Base-by-base conservation (phyloP, 2,888 invertebrate genomes). In the Ctenicera cuprea region DNA sequence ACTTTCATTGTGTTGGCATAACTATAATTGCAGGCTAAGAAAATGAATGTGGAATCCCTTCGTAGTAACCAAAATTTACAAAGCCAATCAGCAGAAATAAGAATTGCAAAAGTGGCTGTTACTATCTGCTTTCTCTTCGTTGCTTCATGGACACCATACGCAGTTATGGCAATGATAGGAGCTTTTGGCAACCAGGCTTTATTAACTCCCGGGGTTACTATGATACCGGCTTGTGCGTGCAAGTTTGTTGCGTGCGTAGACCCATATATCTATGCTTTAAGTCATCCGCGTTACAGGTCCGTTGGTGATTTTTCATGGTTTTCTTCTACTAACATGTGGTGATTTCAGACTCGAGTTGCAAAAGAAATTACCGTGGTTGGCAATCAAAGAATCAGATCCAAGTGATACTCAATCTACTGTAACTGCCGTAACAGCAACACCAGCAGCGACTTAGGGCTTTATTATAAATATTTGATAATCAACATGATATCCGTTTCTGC, bases 181-280 rank as follows among this genome's bases (percentile, higher is more conserved):
- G 94, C 94, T 1, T 95, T 94, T 82, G 96, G 96, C 18, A 92
- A 95, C 85, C 91, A 91, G 83, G 88, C 89, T 63, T 85, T 94
- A 1, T 87, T 94, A 4, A 94, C 94, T 0, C 94, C 94, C 0
- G 92, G 91, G 80, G 92, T 93, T 0, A 94, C 95, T 0, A 96
- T 96, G 95, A 92, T 96, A 79, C 96, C 96, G 3, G 95, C 96
- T 0, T 91, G 94, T 76, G 91, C 95, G 37, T 96, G 96, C 83
- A 97, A 97, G 88, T 88, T 93, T 65, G 96, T 97, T 0, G 96
- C 97, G 0, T 96, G 97, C 86, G 91, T 97, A 83, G 97, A 97
- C 87, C 97, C 97, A 0, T 95, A 96, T 89, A 93, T 96, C 1
- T 96, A 96, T 82, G 96, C 96, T 3, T 95, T 96, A 79, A 96